Conservation (phyloP, 2,113 vertebrate genomes). For the Periophthalmus modestus region DNA sequence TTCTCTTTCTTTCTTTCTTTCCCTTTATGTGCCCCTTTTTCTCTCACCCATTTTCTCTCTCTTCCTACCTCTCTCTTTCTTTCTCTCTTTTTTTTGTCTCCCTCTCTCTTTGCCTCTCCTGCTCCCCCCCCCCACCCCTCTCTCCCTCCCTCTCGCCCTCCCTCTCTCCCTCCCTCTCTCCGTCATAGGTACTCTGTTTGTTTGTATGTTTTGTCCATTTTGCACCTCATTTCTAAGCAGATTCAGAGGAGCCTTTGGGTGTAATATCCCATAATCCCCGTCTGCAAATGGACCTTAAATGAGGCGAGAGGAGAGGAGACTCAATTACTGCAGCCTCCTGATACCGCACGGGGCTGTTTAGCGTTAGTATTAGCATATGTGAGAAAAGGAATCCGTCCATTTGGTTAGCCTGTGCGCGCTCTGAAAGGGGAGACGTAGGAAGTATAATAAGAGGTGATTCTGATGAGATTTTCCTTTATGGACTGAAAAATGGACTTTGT, state of each 20-base stretch:
- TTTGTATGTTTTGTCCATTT: background rate
- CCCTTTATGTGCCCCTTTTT: background rate
- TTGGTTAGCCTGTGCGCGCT: background rate
- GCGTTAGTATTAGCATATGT: slow-evolving; percentile 2
- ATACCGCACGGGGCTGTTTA: background rate
- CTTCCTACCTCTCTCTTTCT: too few species aligned
- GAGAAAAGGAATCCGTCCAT: background rate
- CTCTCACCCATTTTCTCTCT: background rate
- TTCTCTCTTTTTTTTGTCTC: too few species aligned
- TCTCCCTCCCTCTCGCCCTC: too few species aligned
- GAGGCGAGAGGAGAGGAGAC: background rate
- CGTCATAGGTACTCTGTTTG: background rate
- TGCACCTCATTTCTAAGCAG: background rate
- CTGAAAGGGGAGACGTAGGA: background rate
- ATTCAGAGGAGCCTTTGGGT: background rate
- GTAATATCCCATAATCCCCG: background rate
- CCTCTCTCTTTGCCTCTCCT: too few species aligned
- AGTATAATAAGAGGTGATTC: background rate
- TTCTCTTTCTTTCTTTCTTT: too few species aligned
- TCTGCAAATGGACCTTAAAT: slow-evolving; percentile 4
- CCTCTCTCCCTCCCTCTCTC: background rate
- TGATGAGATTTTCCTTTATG: background rate
- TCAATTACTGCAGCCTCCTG: background rate
- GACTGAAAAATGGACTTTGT: background rate
- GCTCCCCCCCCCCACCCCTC: too few species aligned